Conservation (phyloP, 2,113 vertebrate species). For the Poeciliopsis occidentalis region DNA sequence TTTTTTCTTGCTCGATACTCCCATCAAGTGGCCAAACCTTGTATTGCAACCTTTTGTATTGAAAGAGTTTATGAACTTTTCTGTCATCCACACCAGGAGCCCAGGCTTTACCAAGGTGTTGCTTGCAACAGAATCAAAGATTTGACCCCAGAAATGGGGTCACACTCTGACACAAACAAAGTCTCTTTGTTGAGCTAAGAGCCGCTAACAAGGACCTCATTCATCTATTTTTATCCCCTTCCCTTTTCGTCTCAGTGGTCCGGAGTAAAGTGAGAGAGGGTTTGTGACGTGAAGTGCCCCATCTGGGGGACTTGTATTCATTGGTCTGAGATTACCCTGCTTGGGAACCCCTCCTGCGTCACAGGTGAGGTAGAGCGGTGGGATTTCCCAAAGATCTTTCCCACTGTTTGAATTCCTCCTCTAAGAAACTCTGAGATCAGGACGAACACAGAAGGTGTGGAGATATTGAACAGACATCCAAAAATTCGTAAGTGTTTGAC, state of each 20-base stretch:
- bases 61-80: neutral
- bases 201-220: conserved; percentile 55
- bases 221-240: conserved; percentile 41
- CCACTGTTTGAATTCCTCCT: conserved; percentile 8
- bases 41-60: neutral
- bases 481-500: neutral
- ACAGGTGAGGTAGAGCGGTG: conserved; percentile 40
- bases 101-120: neutral
- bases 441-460: neutral
- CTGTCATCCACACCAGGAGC: neutral
- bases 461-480: too few species aligned
- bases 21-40: conserved; percentile 35
- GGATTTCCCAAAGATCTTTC: conserved; percentile 51
- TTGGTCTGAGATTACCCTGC: neutral
- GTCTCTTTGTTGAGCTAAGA: conserved; percentile 7
- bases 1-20: conserved; percentile 17
- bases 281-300: conserved; percentile 43
- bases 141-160: neutral
- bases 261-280: conserved; percentile 12
- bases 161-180: conserved; percentile 4
- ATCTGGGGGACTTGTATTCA: conserved; percentile 28
- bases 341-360: conserved; percentile 60
- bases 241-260: conserved; percentile 16
- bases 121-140: neutral
- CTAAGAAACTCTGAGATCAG: neutral